Conservation (phyloP, 2,888 invertebrate species). For the Synanthedon tipuliformis region DNA sequence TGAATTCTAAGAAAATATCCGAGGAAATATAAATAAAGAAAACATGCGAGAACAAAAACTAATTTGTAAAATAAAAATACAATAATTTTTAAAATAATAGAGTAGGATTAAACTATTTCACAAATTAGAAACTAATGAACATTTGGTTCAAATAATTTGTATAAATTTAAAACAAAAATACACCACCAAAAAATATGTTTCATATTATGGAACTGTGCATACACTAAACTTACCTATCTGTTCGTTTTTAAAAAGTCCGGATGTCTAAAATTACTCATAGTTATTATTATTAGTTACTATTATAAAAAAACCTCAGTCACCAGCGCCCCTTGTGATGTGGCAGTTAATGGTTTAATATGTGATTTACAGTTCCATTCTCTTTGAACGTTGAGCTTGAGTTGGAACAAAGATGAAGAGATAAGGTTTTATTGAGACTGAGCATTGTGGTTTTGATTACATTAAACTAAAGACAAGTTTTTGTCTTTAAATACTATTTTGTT, state of each 20-base stretch:
- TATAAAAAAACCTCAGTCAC: conserved; percentile 11
- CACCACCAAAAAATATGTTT: conserved; percentile 17
- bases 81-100: no score
- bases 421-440: neutral
- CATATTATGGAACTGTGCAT: conserved; percentile 10
- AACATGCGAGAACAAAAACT: no score
- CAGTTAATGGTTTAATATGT: conserved; percentile 29
- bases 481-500: no score
- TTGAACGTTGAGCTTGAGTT: conserved; percentile 1
- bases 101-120: no score
- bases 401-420: neutral
- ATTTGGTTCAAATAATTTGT: no score
- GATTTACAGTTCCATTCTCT: conserved; percentile 26
- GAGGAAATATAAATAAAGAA: no score
- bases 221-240: neutral
- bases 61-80: no score
- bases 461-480: no score
- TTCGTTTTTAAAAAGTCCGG: neutral
- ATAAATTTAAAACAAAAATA: no score
- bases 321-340: conserved; percentile 7
- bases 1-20: no score
- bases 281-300: conserved; percentile 18
- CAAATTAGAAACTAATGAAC: no score
- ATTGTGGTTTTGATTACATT: neutral
- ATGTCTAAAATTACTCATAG: conserved; percentile 14